Evolutionary conservation across 2,113 vertebrate species (phyloP).

Genomic region (human (Homo sapiens)): DNA sequence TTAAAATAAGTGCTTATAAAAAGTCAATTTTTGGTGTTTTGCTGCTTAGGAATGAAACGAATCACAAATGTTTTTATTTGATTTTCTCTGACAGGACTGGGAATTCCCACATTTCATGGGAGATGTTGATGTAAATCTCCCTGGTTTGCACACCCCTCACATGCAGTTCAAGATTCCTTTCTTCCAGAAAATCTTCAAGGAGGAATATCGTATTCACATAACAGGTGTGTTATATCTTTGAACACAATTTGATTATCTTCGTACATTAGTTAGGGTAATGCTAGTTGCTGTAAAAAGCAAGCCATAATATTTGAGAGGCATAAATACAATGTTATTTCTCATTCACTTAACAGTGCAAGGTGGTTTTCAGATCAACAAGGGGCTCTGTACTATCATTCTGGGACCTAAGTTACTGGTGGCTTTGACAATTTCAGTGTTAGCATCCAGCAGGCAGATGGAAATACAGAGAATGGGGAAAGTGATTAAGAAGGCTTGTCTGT

Average conservation of each 20-base stretch:
- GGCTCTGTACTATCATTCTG: accelerated
- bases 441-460: not conserved
- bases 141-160: constrained; percentile 94
- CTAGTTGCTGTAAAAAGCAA: not conserved
- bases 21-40: constrained; percentile 8
- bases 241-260: not conserved
- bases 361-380: not conserved
- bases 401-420: not conserved
- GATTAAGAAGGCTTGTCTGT: not conserved
- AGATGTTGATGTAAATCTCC: constrained; percentile 96
- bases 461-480: not conserved
- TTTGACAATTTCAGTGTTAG: not conserved
- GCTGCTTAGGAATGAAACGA: not conserved
- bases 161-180: constrained; percentile 95
- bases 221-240: constrained; percentile 87
- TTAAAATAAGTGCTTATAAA: constrained; percentile 55
- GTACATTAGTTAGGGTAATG: not conserved
- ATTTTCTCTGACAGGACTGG: constrained; percentile 91
- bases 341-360: not conserved
- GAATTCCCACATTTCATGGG: constrained; percentile 99
- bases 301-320: not conserved
- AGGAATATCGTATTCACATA: constrained; percentile 97
- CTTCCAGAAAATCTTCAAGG: constrained; percentile 94
- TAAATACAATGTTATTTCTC: not conserved
- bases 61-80: constrained; percentile 61